Base-by-base conservation (phyloP, 2,888 invertebrate species). In the Conistra vaccinii region DNA sequence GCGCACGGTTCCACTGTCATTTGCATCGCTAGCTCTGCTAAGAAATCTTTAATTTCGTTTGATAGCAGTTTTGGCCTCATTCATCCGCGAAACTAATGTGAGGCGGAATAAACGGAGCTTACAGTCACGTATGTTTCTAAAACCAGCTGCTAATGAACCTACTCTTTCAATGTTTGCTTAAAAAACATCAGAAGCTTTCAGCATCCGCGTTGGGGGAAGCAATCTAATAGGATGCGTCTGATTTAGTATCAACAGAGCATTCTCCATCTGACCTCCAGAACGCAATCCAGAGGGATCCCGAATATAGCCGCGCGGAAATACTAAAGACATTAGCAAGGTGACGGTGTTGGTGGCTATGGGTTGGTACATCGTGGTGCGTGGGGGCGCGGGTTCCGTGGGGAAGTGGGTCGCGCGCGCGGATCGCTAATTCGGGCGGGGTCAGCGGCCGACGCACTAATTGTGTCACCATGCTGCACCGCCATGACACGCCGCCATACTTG, bases 371-470 rank as follows among this genome's bases (percentile, higher is more conserved):
- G 55, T 74, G 67, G 26, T 39, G 66, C 48, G 78, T 70, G 73
- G 83, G 51, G 72, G 53, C 55, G 53, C 78, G 78, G 80, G 70
- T 67, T 69, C 70, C 70, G 81, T 76, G 58, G 45, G 58, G 51
- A 78, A 78, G 83, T 85, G 85, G 83, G 85, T 70, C 63, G 80
- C 91, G 93, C 90, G 88, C 76, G 78, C 80, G 91, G 89, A 87
- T 87, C 91, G 92, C 94, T 95, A 94, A 95, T 92, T 95, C 93
- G 90, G 94, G 90, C 92, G 94, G 94, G 94, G 94, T 95, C 94
- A 89, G 88, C 91, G 90, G 80, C 91, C 90, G 88, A 83, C 86
- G 85, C 85, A 87, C 89, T 90, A 92, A 92, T 90, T 89, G 92
- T 92, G 92, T 93, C 93, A 90, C 90, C 89, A 79, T 85, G 79